Evolutionary conservation across 2,888 invertebrate species (phyloP).

Genomic region (Napeogenes inachia): DNA sequence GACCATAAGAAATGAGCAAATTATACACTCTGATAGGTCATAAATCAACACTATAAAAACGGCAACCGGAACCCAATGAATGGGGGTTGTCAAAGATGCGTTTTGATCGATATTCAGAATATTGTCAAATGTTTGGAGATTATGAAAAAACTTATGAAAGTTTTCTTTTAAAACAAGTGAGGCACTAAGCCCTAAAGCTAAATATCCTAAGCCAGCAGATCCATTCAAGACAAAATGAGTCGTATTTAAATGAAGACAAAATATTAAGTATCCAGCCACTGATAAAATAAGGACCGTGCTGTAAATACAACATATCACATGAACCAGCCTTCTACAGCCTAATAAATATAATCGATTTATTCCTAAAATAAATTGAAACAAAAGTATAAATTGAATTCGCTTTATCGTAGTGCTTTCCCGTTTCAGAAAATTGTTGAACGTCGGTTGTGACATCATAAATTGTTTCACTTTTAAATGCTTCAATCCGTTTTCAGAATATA

Average conservation of each 20-base stretch:
- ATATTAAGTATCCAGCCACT: background rate
- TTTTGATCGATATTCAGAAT: slow-evolving; percentile 45
- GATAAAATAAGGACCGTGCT: no score
- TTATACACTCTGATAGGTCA: slow-evolving; percentile 38
- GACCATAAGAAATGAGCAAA: slow-evolving; percentile 1
- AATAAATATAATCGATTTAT: no score
- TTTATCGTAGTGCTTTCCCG: no score
- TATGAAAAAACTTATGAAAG: slow-evolving; percentile 40
- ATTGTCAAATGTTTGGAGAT: slow-evolving; percentile 47
- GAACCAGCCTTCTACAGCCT: no score
- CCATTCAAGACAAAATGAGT: slow-evolving; percentile 41
- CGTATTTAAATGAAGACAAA: slow-evolving; percentile 22
- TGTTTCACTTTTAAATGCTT: no score
- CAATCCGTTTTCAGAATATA: no score
- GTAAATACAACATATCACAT: no score
- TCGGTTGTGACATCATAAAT: no score
- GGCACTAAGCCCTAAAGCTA: slow-evolving; percentile 39
- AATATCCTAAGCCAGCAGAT: slow-evolving; percentile 41
- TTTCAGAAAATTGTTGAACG: no score
- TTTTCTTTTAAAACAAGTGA: slow-evolving; percentile 39
- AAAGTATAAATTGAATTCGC: background rate
- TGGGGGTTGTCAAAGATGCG: slow-evolving; percentile 34
- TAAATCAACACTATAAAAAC: slow-evolving; percentile 33
- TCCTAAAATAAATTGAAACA: no score
- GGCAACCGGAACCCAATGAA: slow-evolving; percentile 32